Evolutionary conservation across 2,113 vertebrate species (phyloP).

Genomic region (Malurus elegans): DNA sequence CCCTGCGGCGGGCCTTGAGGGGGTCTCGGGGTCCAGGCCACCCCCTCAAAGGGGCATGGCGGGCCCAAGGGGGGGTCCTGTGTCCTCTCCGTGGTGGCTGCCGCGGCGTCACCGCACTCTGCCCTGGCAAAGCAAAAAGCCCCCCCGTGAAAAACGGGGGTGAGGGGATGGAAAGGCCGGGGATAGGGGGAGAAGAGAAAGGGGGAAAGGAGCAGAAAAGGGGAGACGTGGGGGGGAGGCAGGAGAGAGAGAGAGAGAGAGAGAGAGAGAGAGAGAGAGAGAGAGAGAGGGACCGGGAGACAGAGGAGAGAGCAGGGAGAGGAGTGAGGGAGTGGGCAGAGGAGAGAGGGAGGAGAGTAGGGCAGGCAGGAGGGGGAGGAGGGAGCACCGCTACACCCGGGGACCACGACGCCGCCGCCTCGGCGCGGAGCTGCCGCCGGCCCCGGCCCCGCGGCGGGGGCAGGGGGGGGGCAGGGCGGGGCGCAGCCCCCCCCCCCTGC

Average conservation of each 20-base stretch:
- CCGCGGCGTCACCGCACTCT: constrained; percentile 15
- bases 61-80: constrained; percentile 71
- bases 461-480: neutral
- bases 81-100: constrained; percentile 78
- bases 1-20: constrained; percentile 64
- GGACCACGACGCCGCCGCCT: neutral
- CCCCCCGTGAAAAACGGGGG: neutral
- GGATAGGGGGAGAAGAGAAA: neutral
- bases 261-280: neutral
- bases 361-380: constrained; percentile 17
- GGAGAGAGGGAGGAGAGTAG: neutral
- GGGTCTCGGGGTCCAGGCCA: constrained; percentile 73
- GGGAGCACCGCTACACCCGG: neutral
- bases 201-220: neutral
- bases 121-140: neutral
- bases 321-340: neutral
- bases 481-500: neutral
- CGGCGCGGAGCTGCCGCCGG: neutral
- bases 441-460: constrained; percentile 6
- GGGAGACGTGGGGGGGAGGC: neutral
- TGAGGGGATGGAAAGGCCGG: neutral
- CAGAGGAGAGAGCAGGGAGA: neutral
- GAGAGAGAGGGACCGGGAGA: neutral
- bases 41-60: constrained; percentile 72
- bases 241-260: neutral